These are phyloP conservation scores for Andrena minutula DNA, from an alignment of 2,888 invertebrate species.

Conservation along the genomic window DNA sequence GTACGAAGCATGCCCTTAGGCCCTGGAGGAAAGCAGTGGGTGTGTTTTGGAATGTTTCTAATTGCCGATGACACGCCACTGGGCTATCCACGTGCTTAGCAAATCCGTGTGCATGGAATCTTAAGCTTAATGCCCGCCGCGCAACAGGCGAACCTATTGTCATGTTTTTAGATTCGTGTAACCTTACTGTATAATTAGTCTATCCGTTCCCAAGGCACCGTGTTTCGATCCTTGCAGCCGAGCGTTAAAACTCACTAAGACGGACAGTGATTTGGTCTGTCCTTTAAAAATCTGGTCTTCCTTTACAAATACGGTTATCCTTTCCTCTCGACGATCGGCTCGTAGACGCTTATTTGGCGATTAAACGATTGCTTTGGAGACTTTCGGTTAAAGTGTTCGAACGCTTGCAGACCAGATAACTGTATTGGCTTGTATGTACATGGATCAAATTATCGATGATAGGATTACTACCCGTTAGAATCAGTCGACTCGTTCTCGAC, in stretches of 20 bases:
- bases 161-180: conserved; percentile 55
- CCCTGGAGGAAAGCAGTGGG: no score
- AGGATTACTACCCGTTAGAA: conserved; percentile 6
- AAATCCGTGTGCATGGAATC: conserved; percentile 48
- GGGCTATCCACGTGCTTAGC: conserved; percentile 37
- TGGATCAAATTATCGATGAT: neutral
- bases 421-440: neutral
- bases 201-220: conserved; percentile 62
- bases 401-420: conserved; percentile 18
- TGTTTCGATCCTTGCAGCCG: conserved; percentile 53
- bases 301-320: neutral
- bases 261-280: conserved; percentile 15
- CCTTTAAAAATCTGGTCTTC: conserved; percentile 8
- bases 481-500: conserved; percentile 16
- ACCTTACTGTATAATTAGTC: conserved; percentile 55
- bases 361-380: neutral
- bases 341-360: neutral
- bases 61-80: neutral
- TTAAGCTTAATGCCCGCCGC: conserved; percentile 52
- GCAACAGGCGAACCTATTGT: conserved; percentile 57
- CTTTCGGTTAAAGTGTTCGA: neutral
- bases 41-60: neutral
- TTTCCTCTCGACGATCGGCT: neutral
- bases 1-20: no score
- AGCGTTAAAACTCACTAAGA: conserved; percentile 21